Evolutionary conservation across 2,113 vertebrate genomes (phyloP).

Genomic region (Picathartes gymnocephalus): DNA sequence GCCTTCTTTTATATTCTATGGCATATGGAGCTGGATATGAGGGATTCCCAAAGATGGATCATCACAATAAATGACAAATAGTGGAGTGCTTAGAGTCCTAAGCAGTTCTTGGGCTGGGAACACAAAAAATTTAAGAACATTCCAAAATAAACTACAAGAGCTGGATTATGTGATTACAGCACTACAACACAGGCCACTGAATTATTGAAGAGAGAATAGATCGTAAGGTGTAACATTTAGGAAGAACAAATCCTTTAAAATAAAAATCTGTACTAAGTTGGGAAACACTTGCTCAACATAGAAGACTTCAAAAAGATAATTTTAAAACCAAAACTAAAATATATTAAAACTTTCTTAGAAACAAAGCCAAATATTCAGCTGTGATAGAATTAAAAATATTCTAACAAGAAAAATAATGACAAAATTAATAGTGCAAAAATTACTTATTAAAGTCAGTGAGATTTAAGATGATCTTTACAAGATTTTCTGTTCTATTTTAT

Average conservation of each 20-base stretch:
- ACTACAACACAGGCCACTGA: background rate
- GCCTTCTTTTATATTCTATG: background rate
- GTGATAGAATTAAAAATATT: background rate
- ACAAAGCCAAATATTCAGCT: background rate
- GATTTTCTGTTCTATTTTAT: background rate
- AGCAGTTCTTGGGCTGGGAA: background rate
- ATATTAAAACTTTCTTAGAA: background rate
- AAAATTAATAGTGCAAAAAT: background rate
- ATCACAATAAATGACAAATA: background rate
- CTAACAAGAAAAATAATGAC: background rate
- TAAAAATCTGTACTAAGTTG: background rate
- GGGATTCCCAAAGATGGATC: background rate
- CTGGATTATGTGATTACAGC: background rate
- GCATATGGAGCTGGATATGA: background rate
- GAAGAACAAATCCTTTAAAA: background rate
- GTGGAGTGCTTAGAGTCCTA: background rate
- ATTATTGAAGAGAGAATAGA: background rate
- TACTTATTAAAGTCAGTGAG: background rate
- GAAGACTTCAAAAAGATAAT: background rate
- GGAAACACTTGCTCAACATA: background rate
- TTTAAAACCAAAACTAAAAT: background rate
- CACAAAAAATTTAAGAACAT: background rate
- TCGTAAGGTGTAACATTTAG: background rate
- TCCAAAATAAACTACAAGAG: background rate
- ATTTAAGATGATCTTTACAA: background rate